Percentiles rank a stretch among this genome's conserved stretches.
phyloP scores from a whole-genome alignment of 2,113 vertebrate species.

The Meriones unguiculatus region DNA sequence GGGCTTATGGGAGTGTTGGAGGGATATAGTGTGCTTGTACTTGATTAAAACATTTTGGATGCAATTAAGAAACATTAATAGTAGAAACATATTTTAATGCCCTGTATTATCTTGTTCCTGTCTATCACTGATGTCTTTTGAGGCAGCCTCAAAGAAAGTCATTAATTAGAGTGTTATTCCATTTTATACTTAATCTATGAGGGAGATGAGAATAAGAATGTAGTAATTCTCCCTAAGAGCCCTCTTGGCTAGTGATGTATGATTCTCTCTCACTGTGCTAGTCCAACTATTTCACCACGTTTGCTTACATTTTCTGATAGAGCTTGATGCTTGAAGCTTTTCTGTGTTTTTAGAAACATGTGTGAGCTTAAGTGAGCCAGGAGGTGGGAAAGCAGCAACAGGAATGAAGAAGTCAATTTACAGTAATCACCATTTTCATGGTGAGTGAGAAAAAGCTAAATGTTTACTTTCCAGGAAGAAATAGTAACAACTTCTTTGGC shows the following conservation, averaged over 20 bases:
- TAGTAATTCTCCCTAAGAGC: not conserved
- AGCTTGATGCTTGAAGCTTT: not conserved
- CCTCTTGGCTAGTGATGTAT: not conserved
- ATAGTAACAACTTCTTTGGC: not conserved
- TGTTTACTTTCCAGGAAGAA: not conserved
- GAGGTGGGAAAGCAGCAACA: no score
- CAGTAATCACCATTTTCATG: not conserved
- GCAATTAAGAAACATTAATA: not conserved
- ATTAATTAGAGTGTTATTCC: not conserved
- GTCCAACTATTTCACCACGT: not conserved
- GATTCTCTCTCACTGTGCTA: not conserved
- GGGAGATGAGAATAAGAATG: not conserved
- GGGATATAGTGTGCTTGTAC: not conserved
- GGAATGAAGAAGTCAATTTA: not conserved
- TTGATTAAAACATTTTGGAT: not conserved
- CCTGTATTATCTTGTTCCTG: not conserved
- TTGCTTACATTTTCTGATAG: not conserved
- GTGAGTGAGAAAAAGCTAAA: not conserved
- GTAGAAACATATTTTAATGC: not conserved
- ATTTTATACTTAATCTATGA: not conserved
- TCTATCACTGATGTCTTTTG: not conserved
- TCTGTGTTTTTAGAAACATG: not conserved
- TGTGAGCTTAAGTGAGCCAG: not conserved
- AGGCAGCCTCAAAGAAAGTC: rapidly evolving
- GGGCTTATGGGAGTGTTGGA: no score